A percentile compares a stretch with the other conserved stretches of the same genome.
These are phyloP conservation scores for Gadopsis bispinosus DNA, from an alignment of 2,797 vertebrate species.

Conservation along the genomic window DNA sequence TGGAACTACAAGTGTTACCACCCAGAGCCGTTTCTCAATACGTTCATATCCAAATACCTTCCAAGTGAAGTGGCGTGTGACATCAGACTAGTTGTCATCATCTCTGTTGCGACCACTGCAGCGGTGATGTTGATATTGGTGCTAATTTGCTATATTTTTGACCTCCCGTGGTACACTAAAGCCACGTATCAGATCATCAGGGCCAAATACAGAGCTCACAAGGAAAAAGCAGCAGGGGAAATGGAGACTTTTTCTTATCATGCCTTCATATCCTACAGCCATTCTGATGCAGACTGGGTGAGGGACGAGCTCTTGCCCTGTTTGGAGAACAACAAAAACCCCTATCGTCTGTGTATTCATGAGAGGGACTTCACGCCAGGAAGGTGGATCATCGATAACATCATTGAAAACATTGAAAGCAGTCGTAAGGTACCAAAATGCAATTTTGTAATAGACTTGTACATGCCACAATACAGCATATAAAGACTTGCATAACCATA, in stretches of 20 bases:
- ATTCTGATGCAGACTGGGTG: constrained; percentile 89
- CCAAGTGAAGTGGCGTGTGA: constrained; percentile 84
- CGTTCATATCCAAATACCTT: constrained; percentile 78
- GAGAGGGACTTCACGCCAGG: constrained; percentile 91
- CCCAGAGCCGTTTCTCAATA: constrained; percentile 84
- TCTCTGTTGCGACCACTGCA: constrained; percentile 82
- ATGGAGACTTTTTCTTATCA: constrained; percentile 78
- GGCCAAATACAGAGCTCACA: constrained; percentile 85
- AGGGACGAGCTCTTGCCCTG: constrained; percentile 83
- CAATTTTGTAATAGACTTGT: neutral
- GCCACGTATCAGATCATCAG: constrained; percentile 86
- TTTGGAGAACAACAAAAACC: constrained; percentile 83
- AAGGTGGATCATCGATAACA: constrained; percentile 92
- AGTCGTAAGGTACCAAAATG: constrained; percentile 84
- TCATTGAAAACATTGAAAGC: constrained; percentile 92
- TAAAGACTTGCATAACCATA: neutral
- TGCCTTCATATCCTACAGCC: constrained; percentile 91
- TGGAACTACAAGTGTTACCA: constrained; percentile 88
- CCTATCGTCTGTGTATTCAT: constrained; percentile 89
- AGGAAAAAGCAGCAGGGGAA: constrained; percentile 56
- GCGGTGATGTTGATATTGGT: constrained; percentile 71
- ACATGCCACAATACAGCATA: neutral
- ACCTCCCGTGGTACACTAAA: constrained; percentile 87
- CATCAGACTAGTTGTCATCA: constrained; percentile 83
- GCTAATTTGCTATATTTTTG: constrained; percentile 85